Conservation (phyloP, 1,140 invertebrate species). For the Lucilia cuprina region DNA sequence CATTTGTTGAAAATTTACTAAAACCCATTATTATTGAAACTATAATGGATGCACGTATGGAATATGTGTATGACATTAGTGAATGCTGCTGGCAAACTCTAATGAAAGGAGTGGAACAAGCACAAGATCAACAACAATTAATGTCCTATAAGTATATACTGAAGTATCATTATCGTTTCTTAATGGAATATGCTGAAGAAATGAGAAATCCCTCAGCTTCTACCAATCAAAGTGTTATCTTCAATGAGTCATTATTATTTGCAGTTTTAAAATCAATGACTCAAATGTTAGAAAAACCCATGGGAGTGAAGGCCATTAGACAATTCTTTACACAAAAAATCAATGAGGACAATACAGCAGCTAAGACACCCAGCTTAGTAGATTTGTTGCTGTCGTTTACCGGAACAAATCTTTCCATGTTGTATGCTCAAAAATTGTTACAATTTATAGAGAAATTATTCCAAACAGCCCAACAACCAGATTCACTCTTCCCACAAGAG, state of each 20-base stretch:
- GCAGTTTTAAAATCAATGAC: conserved; percentile 76
- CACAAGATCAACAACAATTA: conserved; percentile 70
- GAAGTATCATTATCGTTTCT: conserved; percentile 73
- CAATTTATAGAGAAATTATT: conserved; percentile 84
- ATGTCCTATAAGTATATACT: conserved; percentile 72
- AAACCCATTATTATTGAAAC: conserved; percentile 73
- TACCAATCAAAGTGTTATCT: conserved; percentile 44
- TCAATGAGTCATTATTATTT: conserved; percentile 57
- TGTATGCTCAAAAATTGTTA: conserved; percentile 79
- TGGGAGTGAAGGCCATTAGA: conserved; percentile 81
- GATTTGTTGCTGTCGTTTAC: conserved; percentile 79
- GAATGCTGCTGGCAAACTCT: conserved; percentile 72
- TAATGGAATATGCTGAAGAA: conserved; percentile 67
- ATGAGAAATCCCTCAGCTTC: conserved; percentile 42
- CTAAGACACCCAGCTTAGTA: conserved; percentile 66
- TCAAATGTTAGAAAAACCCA: conserved; percentile 78
- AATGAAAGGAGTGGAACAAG: conserved; percentile 69
- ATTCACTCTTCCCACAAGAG: conserved; percentile 71
- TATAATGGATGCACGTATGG: conserved; percentile 77
- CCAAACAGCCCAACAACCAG: conserved; percentile 68
- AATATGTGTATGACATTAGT: conserved; percentile 74
- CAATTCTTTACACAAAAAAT: conserved; percentile 72
- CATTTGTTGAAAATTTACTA: conserved; percentile 36
- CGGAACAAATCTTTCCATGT: conserved; percentile 70
- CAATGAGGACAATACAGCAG: neutral